Conservation (phyloP, 1,140 invertebrate genomes). For the Cecropterus lyciades region DNA sequence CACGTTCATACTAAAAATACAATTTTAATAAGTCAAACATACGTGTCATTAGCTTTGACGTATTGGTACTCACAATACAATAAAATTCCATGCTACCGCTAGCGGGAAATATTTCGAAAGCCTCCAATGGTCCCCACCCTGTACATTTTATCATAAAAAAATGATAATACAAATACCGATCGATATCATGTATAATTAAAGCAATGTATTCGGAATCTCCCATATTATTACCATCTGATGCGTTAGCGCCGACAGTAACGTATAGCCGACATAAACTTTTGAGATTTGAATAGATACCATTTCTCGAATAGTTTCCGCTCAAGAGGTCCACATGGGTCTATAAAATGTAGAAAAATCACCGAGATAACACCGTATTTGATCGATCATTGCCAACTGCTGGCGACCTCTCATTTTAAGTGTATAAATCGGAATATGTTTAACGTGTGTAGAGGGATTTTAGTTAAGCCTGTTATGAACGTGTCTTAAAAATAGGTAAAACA, state of each 20-base stretch:
- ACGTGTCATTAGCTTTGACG: conserved; percentile 6
- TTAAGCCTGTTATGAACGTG: not conserved
- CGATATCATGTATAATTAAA: conserved; percentile 77
- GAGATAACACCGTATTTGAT: conserved; percentile 60
- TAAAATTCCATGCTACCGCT: conserved; percentile 13
- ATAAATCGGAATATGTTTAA: conserved; percentile 18
- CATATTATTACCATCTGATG: conserved; percentile 58
- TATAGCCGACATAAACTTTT: conserved; percentile 77
- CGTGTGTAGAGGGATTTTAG: not conserved
- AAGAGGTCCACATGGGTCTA: conserved; percentile 48
- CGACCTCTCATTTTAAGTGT: conserved; percentile 32
- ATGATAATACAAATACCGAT: conserved; percentile 67
- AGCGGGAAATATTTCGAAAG: conserved; percentile 21
- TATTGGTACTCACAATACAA: not conserved
- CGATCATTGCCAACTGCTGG: conserved; percentile 64
- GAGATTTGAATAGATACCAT: conserved; percentile 76
- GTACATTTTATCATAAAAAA: conserved; percentile 56
- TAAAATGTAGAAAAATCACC: conserved; percentile 73
- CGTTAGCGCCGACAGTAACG: conserved; percentile 70
- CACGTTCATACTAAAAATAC: too few species aligned
- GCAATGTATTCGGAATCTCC: conserved; percentile 70
- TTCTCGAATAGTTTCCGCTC: conserved; percentile 71
- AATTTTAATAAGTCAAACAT: too few species aligned
- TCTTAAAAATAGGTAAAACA: too few species aligned
- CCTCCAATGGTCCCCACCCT: conserved; percentile 13